phyloP scores from a whole-genome alignment of 2,113 vertebrate genomes.

The Oryzias javanicus region DNA sequence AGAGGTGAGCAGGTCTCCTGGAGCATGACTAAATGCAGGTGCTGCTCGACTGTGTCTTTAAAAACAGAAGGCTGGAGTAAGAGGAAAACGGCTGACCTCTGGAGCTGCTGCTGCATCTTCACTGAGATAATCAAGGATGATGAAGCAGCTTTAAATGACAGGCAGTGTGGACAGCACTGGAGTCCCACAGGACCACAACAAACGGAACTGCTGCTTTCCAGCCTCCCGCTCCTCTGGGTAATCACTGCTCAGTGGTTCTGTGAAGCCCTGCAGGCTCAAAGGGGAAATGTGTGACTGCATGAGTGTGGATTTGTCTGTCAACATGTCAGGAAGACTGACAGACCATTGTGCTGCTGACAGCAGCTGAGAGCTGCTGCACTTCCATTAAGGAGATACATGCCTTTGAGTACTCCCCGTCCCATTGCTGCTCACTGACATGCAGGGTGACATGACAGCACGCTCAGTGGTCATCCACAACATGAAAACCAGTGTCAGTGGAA shows the following conservation, averaged over 20 bases:
- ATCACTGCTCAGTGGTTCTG: neutral
- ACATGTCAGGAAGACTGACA: conserved; percentile 50
- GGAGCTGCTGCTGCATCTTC: conserved; percentile 25
- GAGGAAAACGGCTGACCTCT: conserved; percentile 37
- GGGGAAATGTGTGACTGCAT: conserved; percentile 1
- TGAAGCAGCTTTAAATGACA: conserved; percentile 25
- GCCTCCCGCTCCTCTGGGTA: conserved; percentile 13
- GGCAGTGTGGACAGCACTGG: conserved; percentile 19
- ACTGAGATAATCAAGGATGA: conserved; percentile 27
- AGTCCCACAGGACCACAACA: conserved; percentile 1
- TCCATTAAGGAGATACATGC: conserved; percentile 58
- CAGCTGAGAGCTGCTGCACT: conserved; percentile 52
- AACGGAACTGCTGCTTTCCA: conserved; percentile 11
- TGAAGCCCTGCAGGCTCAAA: conserved; percentile 8
- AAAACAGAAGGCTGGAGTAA: conserved; percentile 41
- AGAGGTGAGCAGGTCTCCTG: conserved; percentile 7
- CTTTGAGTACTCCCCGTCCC: conserved; percentile 41
- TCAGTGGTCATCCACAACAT: neutral
- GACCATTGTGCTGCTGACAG: conserved; percentile 57
- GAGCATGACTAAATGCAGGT: conserved; percentile 50
- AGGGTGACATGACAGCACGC: conserved; percentile 1
- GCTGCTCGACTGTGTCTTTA: conserved; percentile 23
- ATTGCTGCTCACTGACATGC: conserved; percentile 19
- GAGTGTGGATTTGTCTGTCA: conserved; percentile 56
- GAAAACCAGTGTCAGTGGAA: neutral